Percentiles rank a stretch among this genome's conserved stretches.
phyloP scores from a whole-genome alignment of 1,140 invertebrate genomes.

The Ostrea denselamellosa region DNA sequence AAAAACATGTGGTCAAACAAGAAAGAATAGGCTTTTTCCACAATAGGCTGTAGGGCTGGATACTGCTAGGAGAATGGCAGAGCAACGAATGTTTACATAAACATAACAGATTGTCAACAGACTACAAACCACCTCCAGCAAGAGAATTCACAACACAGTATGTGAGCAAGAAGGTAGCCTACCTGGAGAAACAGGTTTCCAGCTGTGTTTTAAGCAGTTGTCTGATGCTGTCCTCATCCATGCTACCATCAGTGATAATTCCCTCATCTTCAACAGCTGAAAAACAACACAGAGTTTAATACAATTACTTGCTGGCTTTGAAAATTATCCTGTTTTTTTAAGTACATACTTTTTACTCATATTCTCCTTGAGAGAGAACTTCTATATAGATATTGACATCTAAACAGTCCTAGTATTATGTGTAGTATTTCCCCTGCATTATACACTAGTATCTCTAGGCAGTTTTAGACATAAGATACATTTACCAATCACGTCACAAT shows the following conservation, averaged over 20 bases:
- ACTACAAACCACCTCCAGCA: neutral
- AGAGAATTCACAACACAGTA: neutral
- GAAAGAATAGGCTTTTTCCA: neutral
- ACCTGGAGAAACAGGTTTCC: slow-evolving; percentile 94
- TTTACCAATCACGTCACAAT: no score
- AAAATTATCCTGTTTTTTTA: no score
- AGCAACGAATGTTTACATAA: neutral
- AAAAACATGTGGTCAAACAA: neutral
- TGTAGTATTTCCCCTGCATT: no score
- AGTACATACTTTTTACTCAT: no score
- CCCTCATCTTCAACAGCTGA: neutral
- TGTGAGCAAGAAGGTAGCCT: slow-evolving; percentile 51
- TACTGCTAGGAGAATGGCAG: neutral
- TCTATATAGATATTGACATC: no score
- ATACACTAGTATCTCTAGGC: no score
- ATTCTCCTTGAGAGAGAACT: neutral
- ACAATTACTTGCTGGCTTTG: neutral
- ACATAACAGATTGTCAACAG: neutral
- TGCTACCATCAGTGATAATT: slow-evolving; percentile 54
- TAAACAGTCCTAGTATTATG: no score
- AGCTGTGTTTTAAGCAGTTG: slow-evolving; percentile 89
- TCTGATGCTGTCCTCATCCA: slow-evolving; percentile 86
- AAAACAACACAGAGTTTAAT: neutral
- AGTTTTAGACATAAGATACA: no score
- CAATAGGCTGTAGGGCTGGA: neutral